Percentiles rank a stretch among this genome's conserved stretches.
Conservation (phyloP, 2,797 vertebrate species). For the Rhinatrema bivittatum region DNA sequence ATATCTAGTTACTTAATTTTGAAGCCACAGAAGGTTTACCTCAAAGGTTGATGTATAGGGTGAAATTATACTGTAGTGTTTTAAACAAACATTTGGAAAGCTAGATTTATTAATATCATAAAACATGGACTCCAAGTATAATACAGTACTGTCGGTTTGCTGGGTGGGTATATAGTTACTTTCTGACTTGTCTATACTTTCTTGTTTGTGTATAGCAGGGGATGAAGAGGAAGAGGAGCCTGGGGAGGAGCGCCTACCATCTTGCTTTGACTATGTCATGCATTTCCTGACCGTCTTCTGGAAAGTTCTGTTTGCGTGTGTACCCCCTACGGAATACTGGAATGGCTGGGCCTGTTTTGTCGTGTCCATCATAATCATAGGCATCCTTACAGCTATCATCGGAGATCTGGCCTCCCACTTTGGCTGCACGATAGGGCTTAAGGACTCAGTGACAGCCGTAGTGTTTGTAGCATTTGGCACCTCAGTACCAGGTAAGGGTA, state of each 20-base stretch:
- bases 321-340: constrained; percentile 92
- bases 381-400: constrained; percentile 87
- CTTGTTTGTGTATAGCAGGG: constrained; percentile 51
- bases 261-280: constrained; percentile 98
- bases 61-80: too few relatives aligned
- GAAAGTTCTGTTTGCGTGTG: constrained; percentile 95
- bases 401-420: constrained; percentile 95
- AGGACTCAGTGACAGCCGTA: constrained; percentile 92
- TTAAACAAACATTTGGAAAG: too few relatives aligned
- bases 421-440: constrained; percentile 94
- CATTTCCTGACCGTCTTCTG: constrained; percentile 98
- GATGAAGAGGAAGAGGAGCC: constrained; percentile 94
- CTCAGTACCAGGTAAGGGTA: constrained; percentile 84
- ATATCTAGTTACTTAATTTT: too few relatives aligned
- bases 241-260: constrained; percentile 86
- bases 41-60: too few relatives aligned
- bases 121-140: too few relatives aligned
- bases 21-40: too few relatives aligned
- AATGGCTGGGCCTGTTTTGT: constrained; percentile 92
- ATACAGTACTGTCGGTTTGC: too few relatives aligned
- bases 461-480: constrained; percentile 93
- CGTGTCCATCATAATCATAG: constrained; percentile 85
- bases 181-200: too few relatives aligned
- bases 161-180: too few relatives aligned
- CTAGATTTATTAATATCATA: too few relatives aligned